These are phyloP conservation scores for Sinotaia quadrata DNA, from an alignment of 2,888 invertebrate species.

Conservation along the genomic window DNA sequence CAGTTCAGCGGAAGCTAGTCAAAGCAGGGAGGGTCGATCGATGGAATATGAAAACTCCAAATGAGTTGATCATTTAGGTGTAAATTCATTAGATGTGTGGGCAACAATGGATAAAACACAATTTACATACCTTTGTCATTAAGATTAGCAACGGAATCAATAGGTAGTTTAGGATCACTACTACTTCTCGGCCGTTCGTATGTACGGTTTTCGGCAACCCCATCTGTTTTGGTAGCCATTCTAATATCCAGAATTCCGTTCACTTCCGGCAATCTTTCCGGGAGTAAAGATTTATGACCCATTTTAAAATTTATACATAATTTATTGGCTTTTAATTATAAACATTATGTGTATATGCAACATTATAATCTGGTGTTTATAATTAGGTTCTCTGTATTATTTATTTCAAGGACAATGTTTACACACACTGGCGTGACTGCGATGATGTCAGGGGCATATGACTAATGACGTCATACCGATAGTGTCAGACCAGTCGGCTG, in stretches of 20 bases:
- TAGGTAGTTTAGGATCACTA: constrained; percentile 57
- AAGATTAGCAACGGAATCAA: too few species aligned
- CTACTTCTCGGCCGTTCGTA: constrained; percentile 57
- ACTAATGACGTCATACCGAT: constrained; percentile 54
- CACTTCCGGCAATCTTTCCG: constrained; percentile 29
- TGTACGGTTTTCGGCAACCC: constrained; percentile 44
- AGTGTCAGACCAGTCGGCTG: not conserved
- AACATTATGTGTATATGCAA: too few species aligned
- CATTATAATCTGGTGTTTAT: not conserved
- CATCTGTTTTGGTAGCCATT: constrained; percentile 67
- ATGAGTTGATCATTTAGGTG: constrained; percentile 26
- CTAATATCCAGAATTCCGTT: constrained; percentile 38
- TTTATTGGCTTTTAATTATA: not conserved
- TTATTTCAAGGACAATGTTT: constrained; percentile 14
- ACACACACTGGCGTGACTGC: constrained; percentile 12
- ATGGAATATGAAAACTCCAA: constrained; percentile 11
- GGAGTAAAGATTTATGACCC: not conserved
- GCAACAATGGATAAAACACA: not conserved
- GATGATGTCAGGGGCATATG: constrained; percentile 58
- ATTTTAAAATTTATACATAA: not conserved
- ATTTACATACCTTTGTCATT: constrained; percentile 35
- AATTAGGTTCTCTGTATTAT: not conserved
- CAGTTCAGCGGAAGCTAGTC: too few species aligned
- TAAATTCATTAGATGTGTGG: constrained; percentile 4
- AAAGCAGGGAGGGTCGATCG: constrained; percentile 9